Evolutionary conservation across 1,140 invertebrate genomes (phyloP).

Genomic region (Solen grandis): DNA sequence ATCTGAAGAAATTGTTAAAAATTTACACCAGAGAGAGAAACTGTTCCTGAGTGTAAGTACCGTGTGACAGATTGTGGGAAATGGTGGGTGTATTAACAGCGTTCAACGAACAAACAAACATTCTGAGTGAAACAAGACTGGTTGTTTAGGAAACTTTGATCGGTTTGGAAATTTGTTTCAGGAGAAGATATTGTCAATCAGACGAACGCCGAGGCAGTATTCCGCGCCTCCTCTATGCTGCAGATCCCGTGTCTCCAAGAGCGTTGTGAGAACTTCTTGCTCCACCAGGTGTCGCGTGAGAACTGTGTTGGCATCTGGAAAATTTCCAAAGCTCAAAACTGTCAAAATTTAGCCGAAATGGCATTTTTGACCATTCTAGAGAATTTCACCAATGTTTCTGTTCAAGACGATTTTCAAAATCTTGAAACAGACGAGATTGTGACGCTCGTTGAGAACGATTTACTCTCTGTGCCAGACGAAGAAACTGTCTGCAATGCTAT

Average conservation of each 20-base stretch:
- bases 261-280: conserved; percentile 72
- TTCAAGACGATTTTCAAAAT: conserved; percentile 65
- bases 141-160: too few relatives aligned
- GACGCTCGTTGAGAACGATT: conserved; percentile 66
- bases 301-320: conserved; percentile 75
- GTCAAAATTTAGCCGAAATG: conserved; percentile 67
- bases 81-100: too few relatives aligned
- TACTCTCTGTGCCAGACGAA: conserved; percentile 65
- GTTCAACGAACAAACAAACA: too few relatives aligned
- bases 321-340: conserved; percentile 70
- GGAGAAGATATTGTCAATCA: conserved; percentile 69
- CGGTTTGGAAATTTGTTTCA: conserved; percentile 37
- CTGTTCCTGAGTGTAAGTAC: too few relatives aligned
- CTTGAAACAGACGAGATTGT: conserved; percentile 73
- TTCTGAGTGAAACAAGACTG: too few relatives aligned
- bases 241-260: conserved; percentile 74
- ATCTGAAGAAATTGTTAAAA: too few relatives aligned
- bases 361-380: conserved; percentile 66
- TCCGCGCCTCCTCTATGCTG: conserved; percentile 70
- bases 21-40: too few relatives aligned
- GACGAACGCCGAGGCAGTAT: conserved; percentile 71
- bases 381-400: conserved; percentile 67
- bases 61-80: too few relatives aligned
- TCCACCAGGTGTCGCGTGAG: conserved; percentile 64
- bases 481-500: conserved; percentile 72